These are phyloP conservation scores for Malthinus flaveolus DNA, from an alignment of 2,888 invertebrate species.

Conservation along the genomic window DNA sequence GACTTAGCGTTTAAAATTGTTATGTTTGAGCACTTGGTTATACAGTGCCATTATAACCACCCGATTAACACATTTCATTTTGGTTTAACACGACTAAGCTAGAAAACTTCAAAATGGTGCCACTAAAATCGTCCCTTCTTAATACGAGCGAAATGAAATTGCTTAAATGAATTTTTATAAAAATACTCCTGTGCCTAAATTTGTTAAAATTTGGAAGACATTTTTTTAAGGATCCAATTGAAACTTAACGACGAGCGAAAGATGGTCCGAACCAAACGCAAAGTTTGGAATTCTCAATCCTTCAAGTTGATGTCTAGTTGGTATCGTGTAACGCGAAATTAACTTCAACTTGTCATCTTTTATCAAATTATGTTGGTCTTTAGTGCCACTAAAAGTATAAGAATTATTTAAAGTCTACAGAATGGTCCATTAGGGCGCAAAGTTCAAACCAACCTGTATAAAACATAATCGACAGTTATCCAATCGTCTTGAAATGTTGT, in stretches of 20 bases:
- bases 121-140: too few species aligned
- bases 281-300: constrained; percentile 74
- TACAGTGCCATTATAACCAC: too few species aligned
- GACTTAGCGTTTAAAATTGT: too few species aligned
- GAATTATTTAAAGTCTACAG: constrained; percentile 14
- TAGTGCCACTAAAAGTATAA: constrained; percentile 37
- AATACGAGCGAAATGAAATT: too few species aligned
- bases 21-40: too few species aligned
- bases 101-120: too few species aligned
- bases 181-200: too few species aligned
- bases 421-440: neutral
- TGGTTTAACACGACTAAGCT: too few species aligned
- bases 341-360: constrained; percentile 60
- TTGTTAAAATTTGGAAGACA: too few species aligned
- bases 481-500: constrained; percentile 78
- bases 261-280: constrained; percentile 79
- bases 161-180: too few species aligned
- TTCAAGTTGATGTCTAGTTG: constrained; percentile 56
- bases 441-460: constrained; percentile 65
- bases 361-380: constrained; percentile 31
- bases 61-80: too few species aligned
- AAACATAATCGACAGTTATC: constrained; percentile 90
- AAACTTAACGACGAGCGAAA: constrained; percentile 77
- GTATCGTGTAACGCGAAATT: constrained; percentile 67
- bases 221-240: constrained; percentile 51